These are phyloP conservation scores for Microtus ochrogaster DNA, from an alignment of 2,113 vertebrate species.

Conservation along the genomic window DNA sequence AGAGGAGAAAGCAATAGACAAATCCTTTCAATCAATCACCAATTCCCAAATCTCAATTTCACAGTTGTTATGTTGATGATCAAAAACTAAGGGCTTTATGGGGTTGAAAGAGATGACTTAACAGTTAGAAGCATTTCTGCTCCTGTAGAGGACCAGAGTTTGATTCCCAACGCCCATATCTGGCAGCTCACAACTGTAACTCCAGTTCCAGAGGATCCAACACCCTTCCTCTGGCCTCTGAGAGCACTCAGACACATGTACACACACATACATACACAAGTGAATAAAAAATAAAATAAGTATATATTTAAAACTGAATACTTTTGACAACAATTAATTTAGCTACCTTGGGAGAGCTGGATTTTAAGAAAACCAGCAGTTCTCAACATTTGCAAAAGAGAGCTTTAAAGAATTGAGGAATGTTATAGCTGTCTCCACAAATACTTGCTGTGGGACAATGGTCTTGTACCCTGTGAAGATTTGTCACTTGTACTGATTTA, in stretches of 20 bases:
- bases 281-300: not conserved
- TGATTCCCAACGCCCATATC: not conserved
- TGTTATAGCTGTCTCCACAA: not conserved
- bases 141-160: not conserved
- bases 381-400: not conserved
- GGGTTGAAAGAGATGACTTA: not conserved
- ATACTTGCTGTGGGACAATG: not conserved
- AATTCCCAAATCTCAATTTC: not conserved
- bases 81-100: not conserved
- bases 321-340: not conserved
- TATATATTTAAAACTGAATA: not conserved
- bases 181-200: not conserved
- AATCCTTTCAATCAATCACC: not conserved
- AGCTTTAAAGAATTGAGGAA: slow-evolving; percentile 19
- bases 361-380: not conserved
- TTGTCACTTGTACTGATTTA: too few relatives aligned
- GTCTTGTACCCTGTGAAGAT: too few relatives aligned
- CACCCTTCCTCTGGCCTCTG: not conserved
- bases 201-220: not conserved
- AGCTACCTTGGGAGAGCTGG: not conserved
- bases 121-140: not conserved
- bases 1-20: not conserved
- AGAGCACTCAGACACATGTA: not conserved
- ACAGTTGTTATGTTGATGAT: not conserved
- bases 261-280: not conserved